phyloP scores from a whole-genome alignment of 1,140 invertebrate genomes.

The Zaprionus taronus region DNA sequence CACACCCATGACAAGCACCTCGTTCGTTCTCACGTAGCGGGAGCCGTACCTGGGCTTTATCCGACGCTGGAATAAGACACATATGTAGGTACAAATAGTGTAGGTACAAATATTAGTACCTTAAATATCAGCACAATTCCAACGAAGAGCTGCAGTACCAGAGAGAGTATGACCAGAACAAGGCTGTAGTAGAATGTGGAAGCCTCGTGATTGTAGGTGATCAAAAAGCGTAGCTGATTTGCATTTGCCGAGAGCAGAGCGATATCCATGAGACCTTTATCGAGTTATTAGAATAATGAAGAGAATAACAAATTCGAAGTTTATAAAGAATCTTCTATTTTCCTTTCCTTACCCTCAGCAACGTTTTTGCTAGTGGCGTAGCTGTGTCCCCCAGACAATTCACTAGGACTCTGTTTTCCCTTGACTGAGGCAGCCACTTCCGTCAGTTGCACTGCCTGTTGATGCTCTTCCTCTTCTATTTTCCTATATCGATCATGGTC shows the following conservation, averaged over 20 bases:
- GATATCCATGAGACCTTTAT: conserved; percentile 88
- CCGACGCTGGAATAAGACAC: conserved; percentile 49
- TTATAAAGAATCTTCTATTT: background rate
- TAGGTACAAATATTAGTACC: conserved; percentile 58
- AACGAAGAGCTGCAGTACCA: conserved; percentile 87
- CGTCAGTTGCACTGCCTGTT: background rate
- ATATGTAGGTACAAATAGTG: background rate
- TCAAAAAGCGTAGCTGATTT: conserved; percentile 90
- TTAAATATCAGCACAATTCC: conserved; percentile 88
- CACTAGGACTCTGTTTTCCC: conserved; percentile 39
- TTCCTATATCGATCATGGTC: background rate
- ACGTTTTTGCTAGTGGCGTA: conserved; percentile 74
- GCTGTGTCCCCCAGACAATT: conserved; percentile 51
- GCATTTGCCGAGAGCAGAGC: conserved; percentile 90
- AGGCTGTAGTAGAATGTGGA: conserved; percentile 86
- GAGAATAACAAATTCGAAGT: background rate
- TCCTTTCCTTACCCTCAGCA: conserved; percentile 59
- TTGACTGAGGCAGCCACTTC: background rate
- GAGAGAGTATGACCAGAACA: conserved; percentile 86
- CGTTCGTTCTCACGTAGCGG: conserved; percentile 85
- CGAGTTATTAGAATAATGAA: background rate
- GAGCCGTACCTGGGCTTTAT: conserved; percentile 48
- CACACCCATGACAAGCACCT: conserved; percentile 87
- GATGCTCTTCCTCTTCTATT: background rate
- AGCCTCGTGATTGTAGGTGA: conserved; percentile 86